These are phyloP conservation scores for Hirtodrosophila histrioides DNA, from an alignment of 2,888 invertebrate genomes.

Conservation along the genomic window DNA sequence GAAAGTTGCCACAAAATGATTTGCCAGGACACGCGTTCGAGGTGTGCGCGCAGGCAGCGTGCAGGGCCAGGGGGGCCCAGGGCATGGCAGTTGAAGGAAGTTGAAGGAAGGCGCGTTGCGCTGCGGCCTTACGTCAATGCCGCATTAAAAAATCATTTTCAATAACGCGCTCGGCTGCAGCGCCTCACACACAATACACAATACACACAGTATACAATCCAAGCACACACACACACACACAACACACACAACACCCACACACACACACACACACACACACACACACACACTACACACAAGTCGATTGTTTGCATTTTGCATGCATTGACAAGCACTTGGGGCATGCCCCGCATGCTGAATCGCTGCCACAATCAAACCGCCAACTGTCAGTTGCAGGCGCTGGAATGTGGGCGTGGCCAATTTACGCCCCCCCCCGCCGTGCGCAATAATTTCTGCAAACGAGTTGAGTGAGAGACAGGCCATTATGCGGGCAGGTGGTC, in stretches of 20 bases:
- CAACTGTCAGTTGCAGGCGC: constrained; percentile 35
- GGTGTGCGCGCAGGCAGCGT: neutral
- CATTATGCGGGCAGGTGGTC: too few relatives aligned
- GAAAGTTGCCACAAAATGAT: constrained; percentile 58
- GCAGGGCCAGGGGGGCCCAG: neutral
- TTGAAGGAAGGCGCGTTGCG: neutral
- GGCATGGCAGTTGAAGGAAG: neutral
- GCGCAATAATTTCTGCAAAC: constrained; percentile 14
- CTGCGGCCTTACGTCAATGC: constrained; percentile 57
- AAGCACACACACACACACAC: constrained; percentile 1
- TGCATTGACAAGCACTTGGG: constrained; percentile 44
- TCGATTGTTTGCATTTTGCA: constrained; percentile 55
- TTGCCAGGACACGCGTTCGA: constrained; percentile 38
- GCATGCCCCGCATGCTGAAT: constrained; percentile 14
- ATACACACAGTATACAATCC: too few relatives aligned
- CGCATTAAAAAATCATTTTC: constrained; percentile 80
- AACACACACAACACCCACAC: neutral
- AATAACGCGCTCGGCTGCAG: constrained; percentile 68
- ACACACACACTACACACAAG: constrained; percentile 11
- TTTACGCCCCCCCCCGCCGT: constrained; percentile 1
- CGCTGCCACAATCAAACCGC: constrained; percentile 2
- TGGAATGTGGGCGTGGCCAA: constrained; percentile 16
- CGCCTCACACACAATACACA: constrained; percentile 2
- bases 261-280: constrained; percentile 7
- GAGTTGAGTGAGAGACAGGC: constrained; percentile 2